These are phyloP conservation scores for Nyctalus aviator DNA, from an alignment of 2,797 vertebrate genomes.

Conservation along the genomic window DNA sequence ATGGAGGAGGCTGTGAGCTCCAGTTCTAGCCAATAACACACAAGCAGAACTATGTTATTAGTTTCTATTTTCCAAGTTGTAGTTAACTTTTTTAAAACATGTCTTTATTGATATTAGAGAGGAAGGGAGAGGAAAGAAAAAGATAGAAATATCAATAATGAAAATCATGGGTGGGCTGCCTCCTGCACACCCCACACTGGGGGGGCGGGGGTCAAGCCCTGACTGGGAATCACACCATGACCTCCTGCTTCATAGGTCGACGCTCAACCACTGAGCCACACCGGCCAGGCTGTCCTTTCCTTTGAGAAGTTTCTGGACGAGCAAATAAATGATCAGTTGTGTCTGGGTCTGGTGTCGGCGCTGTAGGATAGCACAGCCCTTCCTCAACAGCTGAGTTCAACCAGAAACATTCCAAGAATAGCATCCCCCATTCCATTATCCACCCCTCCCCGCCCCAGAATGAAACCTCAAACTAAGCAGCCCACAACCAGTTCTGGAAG, in stretches of 20 bases:
- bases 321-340: background rate
- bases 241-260: too few species aligned
- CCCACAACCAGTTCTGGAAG: background rate
- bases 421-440: background rate
- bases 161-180: too few species aligned
- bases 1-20: accelerated
- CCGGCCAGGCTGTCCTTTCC: too few species aligned
- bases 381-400: background rate
- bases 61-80: too few species aligned
- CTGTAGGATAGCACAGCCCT: background rate
- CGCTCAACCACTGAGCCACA: too few species aligned
- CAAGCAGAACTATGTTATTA: background rate
- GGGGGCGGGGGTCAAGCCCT: too few species aligned
- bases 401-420: background rate
- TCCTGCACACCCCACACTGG: too few species aligned
- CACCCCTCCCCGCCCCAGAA: background rate
- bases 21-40: background rate
- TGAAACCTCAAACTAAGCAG: constrained; percentile 13
- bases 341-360: background rate
- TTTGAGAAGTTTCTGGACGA: background rate
- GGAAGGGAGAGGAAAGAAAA: too few species aligned
- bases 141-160: too few species aligned
- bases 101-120: too few species aligned
- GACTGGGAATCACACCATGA: too few species aligned
- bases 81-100: too few species aligned